Base-by-base conservation (phyloP, 2,797 vertebrate genomes). In the Molossus alvarezi region DNA sequence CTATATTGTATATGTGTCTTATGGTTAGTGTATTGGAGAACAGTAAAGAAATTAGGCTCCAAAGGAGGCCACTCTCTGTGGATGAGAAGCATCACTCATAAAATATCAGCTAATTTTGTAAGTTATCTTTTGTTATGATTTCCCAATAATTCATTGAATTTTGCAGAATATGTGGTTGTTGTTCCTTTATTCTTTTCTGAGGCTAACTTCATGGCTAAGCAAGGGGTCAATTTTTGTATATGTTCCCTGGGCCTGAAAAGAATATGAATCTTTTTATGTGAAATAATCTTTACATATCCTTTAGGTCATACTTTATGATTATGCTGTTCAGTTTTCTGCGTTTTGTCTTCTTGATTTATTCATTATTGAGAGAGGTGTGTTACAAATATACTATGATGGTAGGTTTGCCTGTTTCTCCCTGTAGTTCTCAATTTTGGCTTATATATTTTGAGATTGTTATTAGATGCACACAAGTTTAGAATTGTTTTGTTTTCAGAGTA, bases 61-160 rank as follows among this genome's bases (percentile, higher is more conserved):
- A 53, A 81, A 33, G 33, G 4, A 55, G 45, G 57, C 65, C 45
- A 64, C 48, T 55, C 4, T 27, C 53, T 72, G 9, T 81, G n/a
- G 15, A 73, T n/a, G 21, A 80, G 45, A 79, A 64, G 25, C n/a
- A 80, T 87, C 21, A 37, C 20, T 71, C 41, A 60, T 37, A 45
- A 77, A 64, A 37, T 88, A 64, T 72, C 25, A 64, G 14, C 81
- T 81, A 64, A 73, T 27, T 73, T 64, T 55, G 3, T 64, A 51
- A 79, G 12, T 69, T 60, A 71, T 53, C 18, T 72, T 88, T 80
- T 45, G 27, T 25, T n/a, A 48, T 48, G 20, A 11, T 62, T 90
- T 93, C 10, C 65, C 41, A 93, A 18, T 62, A 88, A 72, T 80
- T 87, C 79, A 88, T 65, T 94, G 48, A 48, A 65, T 88, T 81